phyloP scores from a whole-genome alignment of 2,113 vertebrate genomes.

The Myxocyprinus asiaticus region DNA sequence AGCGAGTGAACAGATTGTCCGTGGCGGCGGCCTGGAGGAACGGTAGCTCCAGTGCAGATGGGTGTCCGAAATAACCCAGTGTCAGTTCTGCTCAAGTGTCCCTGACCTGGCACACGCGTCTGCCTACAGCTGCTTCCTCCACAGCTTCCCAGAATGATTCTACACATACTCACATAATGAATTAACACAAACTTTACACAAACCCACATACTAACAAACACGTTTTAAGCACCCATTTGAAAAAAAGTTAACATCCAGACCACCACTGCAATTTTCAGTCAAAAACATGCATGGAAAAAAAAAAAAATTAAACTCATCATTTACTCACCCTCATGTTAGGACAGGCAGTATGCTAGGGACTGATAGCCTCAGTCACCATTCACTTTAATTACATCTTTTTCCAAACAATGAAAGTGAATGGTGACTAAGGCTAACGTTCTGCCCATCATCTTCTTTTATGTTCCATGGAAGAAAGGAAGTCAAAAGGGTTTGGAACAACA shows the following conservation, averaged over 20 bases:
- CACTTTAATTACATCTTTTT: no score
- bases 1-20: conserved; percentile 90
- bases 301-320: no score
- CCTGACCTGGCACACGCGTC: conserved; percentile 84
- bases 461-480: no score
- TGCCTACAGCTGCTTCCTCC: conserved; percentile 90
- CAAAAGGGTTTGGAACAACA: no score
- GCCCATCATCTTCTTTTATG: no score
- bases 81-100: conserved; percentile 89
- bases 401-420: no score
- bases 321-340: no score
- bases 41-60: conserved; percentile 89
- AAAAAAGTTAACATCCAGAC: neutral
- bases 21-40: conserved; percentile 82
- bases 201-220: conserved; percentile 29
- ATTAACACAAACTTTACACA: conserved; percentile 5
- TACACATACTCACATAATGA: conserved; percentile 35
- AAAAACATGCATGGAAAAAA: no score
- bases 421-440: no score
- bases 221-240: conserved; percentile 7
- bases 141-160: conserved; percentile 69
- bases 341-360: no score
- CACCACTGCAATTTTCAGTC: no score
- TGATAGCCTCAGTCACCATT: no score
- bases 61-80: conserved; percentile 95